Conservation (phyloP, 1,140 invertebrate species). For the Neoseiulus cucumeris region DNA sequence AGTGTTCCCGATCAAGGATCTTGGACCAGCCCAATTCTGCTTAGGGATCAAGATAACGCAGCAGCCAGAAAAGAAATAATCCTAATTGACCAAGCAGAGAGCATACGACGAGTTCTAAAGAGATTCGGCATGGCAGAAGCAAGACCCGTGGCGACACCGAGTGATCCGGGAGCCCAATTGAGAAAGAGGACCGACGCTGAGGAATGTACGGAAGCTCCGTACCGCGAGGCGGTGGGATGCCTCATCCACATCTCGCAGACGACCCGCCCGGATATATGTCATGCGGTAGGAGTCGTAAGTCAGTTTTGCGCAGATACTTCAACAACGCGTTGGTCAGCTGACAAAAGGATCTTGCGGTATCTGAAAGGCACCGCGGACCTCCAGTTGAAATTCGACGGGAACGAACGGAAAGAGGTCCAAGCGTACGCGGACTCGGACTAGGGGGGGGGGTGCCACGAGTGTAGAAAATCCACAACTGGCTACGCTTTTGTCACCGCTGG, state of each 20-base stretch:
- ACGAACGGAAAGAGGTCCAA: too few species aligned
- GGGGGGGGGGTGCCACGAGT: conserved; percentile 22
- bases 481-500: conserved; percentile 24
- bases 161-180: conserved; percentile 7
- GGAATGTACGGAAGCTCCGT: too few species aligned
- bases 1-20: too few species aligned
- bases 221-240: conserved; percentile 24
- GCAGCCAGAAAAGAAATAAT: too few species aligned
- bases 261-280: conserved; percentile 25
- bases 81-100: too few species aligned
- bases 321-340: conserved; percentile 25
- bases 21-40: too few species aligned
- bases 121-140: neutral
- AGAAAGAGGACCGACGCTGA: neutral
- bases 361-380: too few species aligned
- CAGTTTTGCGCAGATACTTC: too few species aligned
- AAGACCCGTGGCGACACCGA: conserved; percentile 9
- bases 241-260: conserved; percentile 25
- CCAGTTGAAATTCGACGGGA: too few species aligned
- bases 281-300: neutral
- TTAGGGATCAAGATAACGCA: too few species aligned
- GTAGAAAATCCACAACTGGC: conserved; percentile 23
- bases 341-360: conserved; percentile 29
- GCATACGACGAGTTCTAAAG: neutral
- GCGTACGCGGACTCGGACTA: conserved; percentile 26